Evolutionary conservation across 2,888 invertebrate species (phyloP), one percentile per base, ranked within the genome.

Genomic region (Diploptera punctata): DNA sequence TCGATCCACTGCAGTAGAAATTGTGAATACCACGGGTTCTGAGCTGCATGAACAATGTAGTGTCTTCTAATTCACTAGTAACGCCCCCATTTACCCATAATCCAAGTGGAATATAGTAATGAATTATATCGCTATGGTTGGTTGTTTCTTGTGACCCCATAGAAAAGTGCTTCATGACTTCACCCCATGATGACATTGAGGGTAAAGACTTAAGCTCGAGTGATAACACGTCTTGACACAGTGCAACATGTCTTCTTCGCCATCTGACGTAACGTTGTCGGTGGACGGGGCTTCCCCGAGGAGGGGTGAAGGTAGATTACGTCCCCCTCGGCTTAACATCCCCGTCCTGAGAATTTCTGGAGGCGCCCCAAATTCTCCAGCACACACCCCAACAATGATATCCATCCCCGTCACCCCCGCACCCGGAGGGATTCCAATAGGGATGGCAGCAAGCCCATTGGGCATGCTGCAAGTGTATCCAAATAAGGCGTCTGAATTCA

Each of bases 401-500:
- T 80, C 82, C 16, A 79, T 83, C 47, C 83, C 84, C 10, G 76
- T 83, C 74, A 84, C 84, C 0, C 84, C 84, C 2, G 82, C 81
- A 0, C n/a, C n/a, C n/a, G 81, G 81, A 49, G 73, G 71, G 10
- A 69, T 73, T 47, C 71, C 69, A 18, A 73, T 73, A 38, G 74
- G 67, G n/a, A 61, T 68, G 67, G 68, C 73, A 44, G 60, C 60
- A 3, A 70, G 71, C 52, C 70, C 74, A 29, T 61, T 77, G 44
- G 76, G 77, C 62, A 73, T 77, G 26, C 74, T 79, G 44, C 77
- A 78, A 67, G 78, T 88, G 82, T 89, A 91, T 76, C 85, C 88
- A 0, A 88, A 86, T 75, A 92, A 90, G 76, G 91, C 91, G 0
- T 91, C 92, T 0, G 91, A 91, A 76, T 94, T 93, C 78, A 90